Conservation (phyloP, 2,888 invertebrate genomes). For the Anagyrus pseudococci region DNA sequence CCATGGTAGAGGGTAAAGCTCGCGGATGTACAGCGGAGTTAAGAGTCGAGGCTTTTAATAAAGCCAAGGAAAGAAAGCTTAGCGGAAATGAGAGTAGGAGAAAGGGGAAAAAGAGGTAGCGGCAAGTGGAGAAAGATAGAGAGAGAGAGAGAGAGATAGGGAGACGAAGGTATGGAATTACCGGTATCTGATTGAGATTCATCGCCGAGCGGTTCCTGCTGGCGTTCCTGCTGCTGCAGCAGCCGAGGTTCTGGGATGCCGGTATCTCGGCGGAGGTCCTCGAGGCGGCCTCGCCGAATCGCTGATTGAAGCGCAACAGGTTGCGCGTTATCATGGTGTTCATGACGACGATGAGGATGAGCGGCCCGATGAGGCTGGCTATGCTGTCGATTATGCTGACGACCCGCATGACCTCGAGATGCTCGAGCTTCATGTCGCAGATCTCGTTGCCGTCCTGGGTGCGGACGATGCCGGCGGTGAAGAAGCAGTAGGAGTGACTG, state of each 20-base stretch:
- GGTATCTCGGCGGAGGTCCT: neutral
- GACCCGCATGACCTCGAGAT: slow-evolving; percentile 64
- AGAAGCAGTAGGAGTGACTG: slow-evolving; percentile 61
- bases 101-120: too few species aligned
- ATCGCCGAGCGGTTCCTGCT: slow-evolving; percentile 59
- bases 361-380: slow-evolving; percentile 69
- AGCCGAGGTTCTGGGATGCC: too few species aligned
- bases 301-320: slow-evolving; percentile 62
- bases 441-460: slow-evolving; percentile 54
- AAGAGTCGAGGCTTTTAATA: too few species aligned
- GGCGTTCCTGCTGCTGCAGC: slow-evolving; percentile 48
- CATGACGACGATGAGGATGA: slow-evolving; percentile 69
- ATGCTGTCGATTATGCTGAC: slow-evolving; percentile 69
- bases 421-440: slow-evolving; percentile 65
- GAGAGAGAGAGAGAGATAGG: too few species aligned
- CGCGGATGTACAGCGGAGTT: too few species aligned
- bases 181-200: slow-evolving; percentile 56
- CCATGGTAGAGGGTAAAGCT: too few species aligned
- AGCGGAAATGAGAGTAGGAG: too few species aligned
- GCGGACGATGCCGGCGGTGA: slow-evolving; percentile 61
- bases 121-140: too few species aligned
- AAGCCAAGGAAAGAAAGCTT: too few species aligned
- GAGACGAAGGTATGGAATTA: too few species aligned
- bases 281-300: slow-evolving; percentile 48
- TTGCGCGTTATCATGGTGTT: slow-evolving; percentile 70